A percentile compares a stretch with the other conserved stretches of the same genome.
Conservation (phyloP, 2,113 vertebrate species). For the Eulemur macaco region DNA sequence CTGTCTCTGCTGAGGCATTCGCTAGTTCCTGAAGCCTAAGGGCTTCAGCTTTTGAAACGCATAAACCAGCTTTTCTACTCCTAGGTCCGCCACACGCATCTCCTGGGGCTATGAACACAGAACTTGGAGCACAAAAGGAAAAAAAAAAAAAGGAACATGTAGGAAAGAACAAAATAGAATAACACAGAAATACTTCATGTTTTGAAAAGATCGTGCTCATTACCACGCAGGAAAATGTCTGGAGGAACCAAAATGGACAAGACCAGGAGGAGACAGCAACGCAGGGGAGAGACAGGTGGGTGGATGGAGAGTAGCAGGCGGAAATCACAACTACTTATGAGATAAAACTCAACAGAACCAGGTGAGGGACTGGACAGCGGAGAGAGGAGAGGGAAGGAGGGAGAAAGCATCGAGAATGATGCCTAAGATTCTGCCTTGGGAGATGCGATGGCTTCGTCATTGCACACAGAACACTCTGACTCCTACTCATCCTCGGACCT, state of each 20-base stretch:
- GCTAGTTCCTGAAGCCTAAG: background rate
- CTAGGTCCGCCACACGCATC: background rate
- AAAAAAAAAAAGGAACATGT: background rate
- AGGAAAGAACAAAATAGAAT: background rate
- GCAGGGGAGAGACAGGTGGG: background rate
- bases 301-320: background rate
- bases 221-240: background rate
- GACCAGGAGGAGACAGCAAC: background rate
- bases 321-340: background rate
- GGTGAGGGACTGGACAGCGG: background rate
- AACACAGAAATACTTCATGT: background rate
- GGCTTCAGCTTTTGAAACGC: conserved; percentile 11
- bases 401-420: background rate
- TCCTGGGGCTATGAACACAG: background rate
- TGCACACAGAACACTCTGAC: background rate
- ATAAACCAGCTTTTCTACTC: conserved; percentile 2
- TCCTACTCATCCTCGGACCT: background rate
- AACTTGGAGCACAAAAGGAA: background rate
- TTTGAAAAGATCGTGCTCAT: background rate
- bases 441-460: background rate
- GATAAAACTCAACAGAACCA: background rate
- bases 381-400: background rate
- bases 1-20: background rate
- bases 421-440: background rate
- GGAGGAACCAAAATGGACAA: background rate